Percentiles rank a stretch among this genome's conserved stretches.
phyloP scores from a whole-genome alignment of 2,113 vertebrate species.

The Telmatochromis bifrenatus region DNA sequence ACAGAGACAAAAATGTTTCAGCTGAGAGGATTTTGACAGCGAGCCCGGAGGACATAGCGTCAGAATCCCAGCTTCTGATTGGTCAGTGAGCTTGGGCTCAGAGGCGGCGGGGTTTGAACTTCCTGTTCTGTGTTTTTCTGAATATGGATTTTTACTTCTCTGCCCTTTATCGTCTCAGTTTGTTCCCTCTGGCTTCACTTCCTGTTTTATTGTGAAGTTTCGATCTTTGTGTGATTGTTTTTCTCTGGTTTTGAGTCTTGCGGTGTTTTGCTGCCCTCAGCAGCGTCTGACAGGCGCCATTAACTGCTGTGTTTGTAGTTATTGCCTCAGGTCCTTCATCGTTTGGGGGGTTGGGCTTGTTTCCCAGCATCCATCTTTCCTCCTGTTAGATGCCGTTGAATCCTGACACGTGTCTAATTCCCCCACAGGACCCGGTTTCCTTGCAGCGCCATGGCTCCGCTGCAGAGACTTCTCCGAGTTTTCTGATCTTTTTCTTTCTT shows the following conservation, averaged over 20 bases:
- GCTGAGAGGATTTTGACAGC: neutral
- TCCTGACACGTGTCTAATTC: neutral
- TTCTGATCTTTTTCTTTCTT: neutral
- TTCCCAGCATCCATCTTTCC: neutral
- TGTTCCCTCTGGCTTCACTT: neutral
- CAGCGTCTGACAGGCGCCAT: neutral
- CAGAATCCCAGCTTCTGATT: neutral
- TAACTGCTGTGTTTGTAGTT: neutral
- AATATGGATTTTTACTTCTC: neutral
- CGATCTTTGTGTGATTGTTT: fast-evolving
- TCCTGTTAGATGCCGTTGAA: fast-evolving
- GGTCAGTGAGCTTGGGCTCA: neutral
- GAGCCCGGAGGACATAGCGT: fast-evolving
- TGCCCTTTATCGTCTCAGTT: neutral
- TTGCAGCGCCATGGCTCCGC: fast-evolving
- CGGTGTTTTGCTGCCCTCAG: neutral
- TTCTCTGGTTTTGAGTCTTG: neutral
- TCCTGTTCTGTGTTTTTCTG: neutral
- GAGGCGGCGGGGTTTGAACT: neutral
- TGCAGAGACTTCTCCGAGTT: neutral
- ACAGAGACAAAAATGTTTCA: too few species aligned
- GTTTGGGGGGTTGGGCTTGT: fast-evolving
- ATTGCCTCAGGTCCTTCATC: neutral
- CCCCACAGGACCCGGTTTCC: neutral
- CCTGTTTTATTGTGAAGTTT: neutral